Evolutionary conservation across 37 sponge, comb jelly and placozoan species (phyloP), one percentile per base, ranked within the genome.

Genomic region (Cliona cf. orientalis): DNA sequence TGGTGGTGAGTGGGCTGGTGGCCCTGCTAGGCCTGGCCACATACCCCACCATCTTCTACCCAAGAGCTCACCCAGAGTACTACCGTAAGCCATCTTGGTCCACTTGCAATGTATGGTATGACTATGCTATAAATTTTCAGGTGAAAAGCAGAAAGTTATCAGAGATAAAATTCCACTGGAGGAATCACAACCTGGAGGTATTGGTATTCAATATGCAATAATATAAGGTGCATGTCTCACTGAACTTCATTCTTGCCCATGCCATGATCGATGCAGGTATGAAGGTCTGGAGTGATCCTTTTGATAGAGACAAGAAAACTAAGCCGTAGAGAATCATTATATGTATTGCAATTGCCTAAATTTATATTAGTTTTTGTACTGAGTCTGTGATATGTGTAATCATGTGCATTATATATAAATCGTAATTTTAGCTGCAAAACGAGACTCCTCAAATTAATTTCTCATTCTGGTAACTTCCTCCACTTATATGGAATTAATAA

Each of bases 261-360:
- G 23, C 44, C 31, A 56, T 35, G 31, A 55, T 31, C 3, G 32
- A 33, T 58, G 12, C 57, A 89, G 90, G 90, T 11, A 89, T 89
- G 90, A 89, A 89, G 49, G 80, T 80, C 21, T 89, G 90, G 90
- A 74, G 69, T 55, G 90, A 89, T 64, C 90, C 90, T 33, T 89
- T 89, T 84, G 80, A 78, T 17, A 84, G 80, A 56, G 66, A 89
- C 37, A 62, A 79, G 36, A 42, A 67, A 34, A 55, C 14, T 49
- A 19, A 9, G 14, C 53, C 23, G 42, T 49, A 14, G 53, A 49
- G 9, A 49, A 19, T 49, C 53, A 9, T 49, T 9, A 9, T 49
- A 49, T 49, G 53, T 49, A 49, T 14, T 49, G 53, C 14, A 49
- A 49, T 9, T 49, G 53, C 9, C 9, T 9, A 49, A 9, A 19